Evolutionary conservation across 2,888 invertebrate species (phyloP).

Genomic region (Drosophila monieri): DNA sequence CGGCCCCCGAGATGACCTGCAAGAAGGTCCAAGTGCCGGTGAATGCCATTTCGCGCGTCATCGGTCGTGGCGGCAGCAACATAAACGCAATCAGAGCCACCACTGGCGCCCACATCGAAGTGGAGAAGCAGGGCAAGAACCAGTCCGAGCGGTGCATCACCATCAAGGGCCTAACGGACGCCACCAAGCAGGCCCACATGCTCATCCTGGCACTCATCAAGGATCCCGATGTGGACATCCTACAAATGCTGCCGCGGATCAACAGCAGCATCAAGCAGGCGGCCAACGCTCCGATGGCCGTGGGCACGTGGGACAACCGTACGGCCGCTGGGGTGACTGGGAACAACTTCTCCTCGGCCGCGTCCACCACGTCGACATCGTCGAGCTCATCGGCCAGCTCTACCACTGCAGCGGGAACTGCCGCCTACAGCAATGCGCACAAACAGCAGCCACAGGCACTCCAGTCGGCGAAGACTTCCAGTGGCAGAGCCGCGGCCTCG

Average conservation of each 20-base stretch:
- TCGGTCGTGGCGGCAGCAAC: constrained; percentile 98
- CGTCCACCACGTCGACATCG: constrained; percentile 75
- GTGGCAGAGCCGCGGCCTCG: constrained; percentile 22
- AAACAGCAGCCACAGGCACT: constrained; percentile 44
- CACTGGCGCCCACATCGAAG: constrained; percentile 98
- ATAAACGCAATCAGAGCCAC: constrained; percentile 98
- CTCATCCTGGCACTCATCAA: constrained; percentile 96
- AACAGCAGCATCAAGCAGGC: constrained; percentile 81
- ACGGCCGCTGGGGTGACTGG: constrained; percentile 60
- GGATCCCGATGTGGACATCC: constrained; percentile 96
- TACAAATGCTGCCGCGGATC: constrained; percentile 90
- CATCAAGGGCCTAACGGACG: constrained; percentile 96
- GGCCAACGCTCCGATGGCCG: constrained; percentile 58
- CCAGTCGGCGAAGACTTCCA: constrained; percentile 22
- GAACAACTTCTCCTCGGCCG: constrained; percentile 64
- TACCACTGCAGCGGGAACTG: constrained; percentile 49
- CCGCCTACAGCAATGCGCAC: constrained; percentile 55
- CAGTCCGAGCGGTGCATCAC: constrained; percentile 97
- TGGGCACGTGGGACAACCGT: constrained; percentile 84
- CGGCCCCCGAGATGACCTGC: constrained; percentile 85
- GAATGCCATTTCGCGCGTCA: constrained; percentile 97
- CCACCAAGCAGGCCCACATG: constrained; percentile 95
- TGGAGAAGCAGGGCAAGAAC: constrained; percentile 98
- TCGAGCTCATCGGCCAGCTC: constrained; percentile 72
- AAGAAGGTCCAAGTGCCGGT: constrained; percentile 98